Percentiles rank a stretch among this genome's conserved stretches.
Conservation (phyloP, 2,888 invertebrate genomes). For the Ethmia dodecea region DNA sequence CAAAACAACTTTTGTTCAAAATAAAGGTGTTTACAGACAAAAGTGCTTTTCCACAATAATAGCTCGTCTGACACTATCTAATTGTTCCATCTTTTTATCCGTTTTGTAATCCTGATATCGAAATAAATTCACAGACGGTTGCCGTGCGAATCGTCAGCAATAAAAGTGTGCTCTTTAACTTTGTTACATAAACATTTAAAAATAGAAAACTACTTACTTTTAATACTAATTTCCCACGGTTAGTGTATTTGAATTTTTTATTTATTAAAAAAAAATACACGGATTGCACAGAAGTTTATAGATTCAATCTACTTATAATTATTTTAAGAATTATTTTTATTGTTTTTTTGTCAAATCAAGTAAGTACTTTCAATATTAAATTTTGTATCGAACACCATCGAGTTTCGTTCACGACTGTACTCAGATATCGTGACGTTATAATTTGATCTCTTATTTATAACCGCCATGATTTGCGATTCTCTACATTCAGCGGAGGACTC, state of each 20-base stretch:
- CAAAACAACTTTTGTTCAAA: conserved; percentile 60
- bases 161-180: conserved; percentile 27
- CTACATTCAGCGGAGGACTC: background rate
- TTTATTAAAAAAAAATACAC: no score
- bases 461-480: conserved; percentile 27
- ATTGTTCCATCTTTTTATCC: conserved; percentile 64
- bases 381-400: no score
- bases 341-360: no score
- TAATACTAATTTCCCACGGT: no score
- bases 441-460: conserved; percentile 21
- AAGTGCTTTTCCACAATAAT: conserved; percentile 36
- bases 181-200: no score
- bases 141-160: conserved; percentile 14
- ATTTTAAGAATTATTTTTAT: no score
- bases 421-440: conserved; percentile 20
- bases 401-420: conserved; percentile 17
- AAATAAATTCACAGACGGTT: conserved; percentile 27
- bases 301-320: no score
- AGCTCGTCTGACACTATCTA: conserved; percentile 47
- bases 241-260: no score
- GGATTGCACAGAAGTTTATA: no score
- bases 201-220: no score
- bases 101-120: conserved; percentile 42
- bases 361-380: no score
- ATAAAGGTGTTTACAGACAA: conserved; percentile 70